Base-by-base conservation (phyloP, 2,888 invertebrate species). In the Eucriotettix oculatus region DNA sequence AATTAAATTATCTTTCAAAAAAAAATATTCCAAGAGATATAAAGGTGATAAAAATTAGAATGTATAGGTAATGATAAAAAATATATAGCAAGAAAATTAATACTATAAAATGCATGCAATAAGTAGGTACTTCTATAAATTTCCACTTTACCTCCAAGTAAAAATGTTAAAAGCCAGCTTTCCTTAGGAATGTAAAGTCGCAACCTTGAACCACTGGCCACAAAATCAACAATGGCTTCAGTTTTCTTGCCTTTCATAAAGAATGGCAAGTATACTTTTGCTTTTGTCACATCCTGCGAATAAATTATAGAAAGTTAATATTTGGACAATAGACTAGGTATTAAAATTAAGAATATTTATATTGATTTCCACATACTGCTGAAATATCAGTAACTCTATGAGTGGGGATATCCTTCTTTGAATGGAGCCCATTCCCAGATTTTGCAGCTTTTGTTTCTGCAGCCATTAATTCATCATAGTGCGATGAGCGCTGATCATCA, bases 201-300 rank as follows among this genome's bases (percentile, higher is more conserved):
- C 69, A 98, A 78, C 55, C 99, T 82, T 0, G 98, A 96, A 16
- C 98, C 98, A 70, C 94, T 94, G 1, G 96, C 91, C 1, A 99
- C 93, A 72, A 96, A 99, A 72, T 99, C 99, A 7, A 97, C 96
- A 14, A 92, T 84, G 9, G 89, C 97, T 71, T 95, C 94, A 56
- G 89, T 86, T 65, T 89, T 85, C 61, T 91, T 86, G 10, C 92
- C 90, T 67, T 97, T 82, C 74, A 93, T 92, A 69, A 99, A 81
- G 70, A 93, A 91, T 55, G 96, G 92, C 71, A 98, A 79, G 76
- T 96, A 96, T 71, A 93, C 90, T 73, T 90, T 92, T 2, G 91
- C 86, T 70, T 90, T 90, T 0, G 85, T 79, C 53, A 86, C 78
- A 76, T 95, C 84, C 84, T 84, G 71, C 67, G 73, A 73, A 71